Percentiles rank a stretch among this genome's conserved stretches.
Conservation (phyloP, 2,888 invertebrate genomes). For the Terebella lapidaria region DNA sequence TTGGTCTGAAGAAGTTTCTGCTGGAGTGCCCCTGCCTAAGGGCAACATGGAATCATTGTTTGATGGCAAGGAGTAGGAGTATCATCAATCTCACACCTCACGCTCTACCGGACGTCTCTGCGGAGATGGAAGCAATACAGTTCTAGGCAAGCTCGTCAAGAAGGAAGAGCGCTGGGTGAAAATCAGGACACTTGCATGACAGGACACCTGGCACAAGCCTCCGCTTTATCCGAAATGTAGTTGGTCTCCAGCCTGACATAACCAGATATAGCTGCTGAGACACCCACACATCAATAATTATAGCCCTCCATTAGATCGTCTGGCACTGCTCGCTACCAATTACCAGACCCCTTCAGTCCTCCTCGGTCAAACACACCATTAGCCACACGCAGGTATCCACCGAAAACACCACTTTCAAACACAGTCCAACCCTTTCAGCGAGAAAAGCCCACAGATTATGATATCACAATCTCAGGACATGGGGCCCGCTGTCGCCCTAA, state of each 20-base stretch:
- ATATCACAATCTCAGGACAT: not conserved
- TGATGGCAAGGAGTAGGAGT: constrained; percentile 18
- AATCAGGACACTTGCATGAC: constrained; percentile 89
- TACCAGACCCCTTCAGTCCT: not conserved
- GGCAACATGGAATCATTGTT: constrained; percentile 51
- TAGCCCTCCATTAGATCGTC: not conserved
- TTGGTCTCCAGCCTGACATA: constrained; percentile 53
- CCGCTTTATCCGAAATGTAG: constrained; percentile 49
- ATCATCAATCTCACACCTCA: constrained; percentile 25
- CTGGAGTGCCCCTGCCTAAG: constrained; percentile 92
- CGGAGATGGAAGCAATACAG: constrained; percentile 89
- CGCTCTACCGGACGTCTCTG: constrained; percentile 42
- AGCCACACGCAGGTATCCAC: constrained; percentile 9
- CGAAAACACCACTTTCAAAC: constrained; percentile 23
- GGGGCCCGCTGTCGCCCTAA: not conserved
- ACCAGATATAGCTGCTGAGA: constrained; percentile 45
- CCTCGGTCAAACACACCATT: constrained; percentile 14
- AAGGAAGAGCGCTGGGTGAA: constrained; percentile 96
- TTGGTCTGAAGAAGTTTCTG: constrained; percentile 90
- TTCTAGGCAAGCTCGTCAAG: constrained; percentile 88
- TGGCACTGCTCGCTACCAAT: not conserved
- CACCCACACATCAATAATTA: constrained; percentile 46
- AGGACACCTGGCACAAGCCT: constrained; percentile 93
- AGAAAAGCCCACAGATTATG: constrained; percentile 15
- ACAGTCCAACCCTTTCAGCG: constrained; percentile 19